A percentile compares a stretch with the other conserved stretches of the same genome.
Evolutionary conservation across 2,888 invertebrate genomes (phyloP).

Genomic region (Lithophane leautieri): DNA sequence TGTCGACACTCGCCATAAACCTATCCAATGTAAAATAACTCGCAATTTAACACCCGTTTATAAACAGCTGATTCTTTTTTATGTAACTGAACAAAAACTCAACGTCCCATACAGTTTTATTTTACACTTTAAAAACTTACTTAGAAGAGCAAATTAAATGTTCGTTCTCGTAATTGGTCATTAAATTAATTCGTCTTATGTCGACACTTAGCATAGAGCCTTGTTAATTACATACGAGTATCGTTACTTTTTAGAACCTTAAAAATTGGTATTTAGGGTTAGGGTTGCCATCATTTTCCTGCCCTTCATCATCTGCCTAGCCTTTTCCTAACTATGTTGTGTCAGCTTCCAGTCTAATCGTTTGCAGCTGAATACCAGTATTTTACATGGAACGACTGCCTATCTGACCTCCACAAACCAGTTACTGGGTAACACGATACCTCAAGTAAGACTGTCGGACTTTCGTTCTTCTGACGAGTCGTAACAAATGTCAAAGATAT

Average conservation of each 20-base stretch:
- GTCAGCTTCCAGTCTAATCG: no score
- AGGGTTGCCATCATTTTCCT: constrained; percentile 16
- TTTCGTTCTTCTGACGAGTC: no score
- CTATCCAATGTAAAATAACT: constrained; percentile 8
- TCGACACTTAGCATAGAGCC: constrained; percentile 32
- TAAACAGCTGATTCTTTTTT: constrained; percentile 28
- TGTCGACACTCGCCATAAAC: constrained; percentile 7
- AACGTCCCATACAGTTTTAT: constrained; percentile 12
- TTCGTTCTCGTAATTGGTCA: constrained; percentile 29
- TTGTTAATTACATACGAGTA: constrained; percentile 7
- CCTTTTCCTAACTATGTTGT: no score
- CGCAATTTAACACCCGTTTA: constrained; percentile 14
- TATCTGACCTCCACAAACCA: no score
- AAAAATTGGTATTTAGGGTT: neutral
- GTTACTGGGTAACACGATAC: no score
- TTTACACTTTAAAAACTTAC: constrained; percentile 6
- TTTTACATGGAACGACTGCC: no score
- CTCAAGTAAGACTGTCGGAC: no score
- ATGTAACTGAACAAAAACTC: constrained; percentile 3
- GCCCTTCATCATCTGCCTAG: no score
- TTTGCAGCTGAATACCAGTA: no score
- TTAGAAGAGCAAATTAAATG: constrained; percentile 16
- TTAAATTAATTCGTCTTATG: constrained; percentile 48
- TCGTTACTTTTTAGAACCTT: constrained; percentile 15
- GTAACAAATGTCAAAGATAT: no score